Evolutionary conservation across 2,113 vertebrate genomes (phyloP), one percentile per base, ranked within the genome.

Genomic region (Lonchura striata): DNA sequence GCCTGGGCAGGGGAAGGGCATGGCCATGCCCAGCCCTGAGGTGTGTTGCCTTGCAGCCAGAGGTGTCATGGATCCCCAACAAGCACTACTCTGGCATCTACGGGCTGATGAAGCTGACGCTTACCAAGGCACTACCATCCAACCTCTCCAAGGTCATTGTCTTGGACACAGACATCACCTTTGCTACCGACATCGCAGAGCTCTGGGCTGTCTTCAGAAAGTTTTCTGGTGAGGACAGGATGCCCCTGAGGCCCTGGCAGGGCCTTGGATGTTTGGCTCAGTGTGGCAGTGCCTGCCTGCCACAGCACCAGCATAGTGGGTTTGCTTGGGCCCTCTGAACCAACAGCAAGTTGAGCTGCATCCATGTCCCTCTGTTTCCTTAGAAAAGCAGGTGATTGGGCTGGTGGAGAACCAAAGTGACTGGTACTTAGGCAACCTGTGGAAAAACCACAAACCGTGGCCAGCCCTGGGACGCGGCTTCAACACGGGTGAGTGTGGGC

Each of bases 41-140:
- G 42, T 5, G 0, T 37, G 42, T 87, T 41, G 2, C 68, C 44
- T 84, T 97, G 61, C 97, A 99, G 99, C 98, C 98, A 0, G 98
- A 99, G 93, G 98, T 99, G 92, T 99, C 99, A 6, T 99, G 99
- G 99, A 99, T 99, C 86, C 99, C 99, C 92, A 99, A 99, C 98
- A 99, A 99, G 90, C 99, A 99, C 94, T 99, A 99, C 97, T 99
- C 99, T 0, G 99, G 99, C 91, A 99, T 99, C 96, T 99, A 99
- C 1, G 99, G 99, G 81, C 97, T 99, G 86, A 99, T 99, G 99
- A 99, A 99, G 97, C 98, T 99, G 71, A 99, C 98, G 2, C 98
- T 99, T 65, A 99, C 99, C 82, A 98, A 98, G 82, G 98, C 98
- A 10, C 95, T 99, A 88, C 99, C 99, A 61, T 95, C 98, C 54